Base-by-base conservation (phyloP, 2,888 invertebrate species). In the Drosophila koepferae region DNA sequence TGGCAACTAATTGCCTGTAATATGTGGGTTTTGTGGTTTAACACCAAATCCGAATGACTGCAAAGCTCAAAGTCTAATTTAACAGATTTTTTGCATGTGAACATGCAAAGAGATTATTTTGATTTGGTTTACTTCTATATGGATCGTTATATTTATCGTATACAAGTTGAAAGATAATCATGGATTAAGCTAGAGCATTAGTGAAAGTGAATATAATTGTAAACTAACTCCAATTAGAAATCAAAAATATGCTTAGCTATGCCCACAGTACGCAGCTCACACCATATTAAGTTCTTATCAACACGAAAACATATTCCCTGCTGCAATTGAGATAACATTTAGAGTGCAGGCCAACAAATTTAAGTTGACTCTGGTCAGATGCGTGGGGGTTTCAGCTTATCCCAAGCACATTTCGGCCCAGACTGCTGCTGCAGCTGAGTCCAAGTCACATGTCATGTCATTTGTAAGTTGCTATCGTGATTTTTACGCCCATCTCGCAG, bases 401-500 rank as follows among this genome's bases (percentile, higher is more conserved):
- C 64, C 49, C 59, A 54, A 54, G 12, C 51, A 67, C 56, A 67
- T 64, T 53, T 55, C 51, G n/a, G 4, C 58, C 10, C 58, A 23
- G 46, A 36, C 14, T 9, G 7, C 31, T 10, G 23, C 18, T n/a
- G 60, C 48, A 60, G 28, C 49, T 44, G 43, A 43, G 59, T 14
- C 10, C 40, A 36, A 54, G 44, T 23, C 77, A 67, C 71, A 71
- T 74, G 74, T 74, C 70, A 60, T 78, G 76, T 78, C 84, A 84
- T 76, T 71, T 80, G 77, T 80, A 68, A 62, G 74, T 77, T 68
- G 54, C 74, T 86, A 84, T 84, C 88, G 69, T 65, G 88, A 84
- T 84, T 85, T 80, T 65, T 66, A 80, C 82, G 87, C 85, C 77
- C 82, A 73, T 73, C 59, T 75, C 53, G 76, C 74, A 78, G 88